Evolutionary conservation across 92 coral and sea anemone species (phyloP).

Genomic region (Umimayanthus chanpuru): DNA sequence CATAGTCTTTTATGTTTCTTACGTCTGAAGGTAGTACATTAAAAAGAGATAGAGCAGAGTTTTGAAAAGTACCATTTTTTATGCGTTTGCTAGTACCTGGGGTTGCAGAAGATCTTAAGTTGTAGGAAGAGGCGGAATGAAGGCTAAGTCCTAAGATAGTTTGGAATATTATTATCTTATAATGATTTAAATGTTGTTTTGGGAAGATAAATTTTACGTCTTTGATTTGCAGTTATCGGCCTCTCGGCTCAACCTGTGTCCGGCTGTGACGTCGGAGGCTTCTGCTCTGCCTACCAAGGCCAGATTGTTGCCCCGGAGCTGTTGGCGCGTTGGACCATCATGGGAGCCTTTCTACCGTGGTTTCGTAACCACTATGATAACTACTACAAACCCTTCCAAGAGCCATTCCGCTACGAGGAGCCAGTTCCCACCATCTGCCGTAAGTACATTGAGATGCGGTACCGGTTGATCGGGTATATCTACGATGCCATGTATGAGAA

Average conservation of each 20-base stretch:
- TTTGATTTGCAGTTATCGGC: constrained; percentile 39
- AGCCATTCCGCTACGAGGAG: constrained; percentile 69
- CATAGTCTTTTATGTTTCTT: no score
- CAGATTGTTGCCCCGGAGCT: constrained; percentile 77
- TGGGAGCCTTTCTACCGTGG: constrained; percentile 86
- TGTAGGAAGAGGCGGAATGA: no score
- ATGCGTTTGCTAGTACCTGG: no score
- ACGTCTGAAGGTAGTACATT: no score
- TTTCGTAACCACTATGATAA: constrained; percentile 83
- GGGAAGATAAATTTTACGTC: no score
- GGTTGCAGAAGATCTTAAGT: no score
- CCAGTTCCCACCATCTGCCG: constrained; percentile 83
- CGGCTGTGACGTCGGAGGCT: constrained; percentile 81
- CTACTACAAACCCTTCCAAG: constrained; percentile 75
- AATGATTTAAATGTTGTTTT: no score
- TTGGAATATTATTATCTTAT: no score
- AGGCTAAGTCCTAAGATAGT: no score
- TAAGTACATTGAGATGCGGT: constrained; percentile 82
- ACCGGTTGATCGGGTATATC: constrained; percentile 75
- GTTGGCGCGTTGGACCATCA: constrained; percentile 78
- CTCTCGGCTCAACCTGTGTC: constrained; percentile 79
- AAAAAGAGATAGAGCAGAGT: no score
- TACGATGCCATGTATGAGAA: constrained; percentile 86
- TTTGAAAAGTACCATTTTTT: no score
- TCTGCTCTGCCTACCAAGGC: constrained; percentile 65